These are phyloP conservation scores for Volucella bombylans DNA, from an alignment of 2,888 invertebrate species.

Conservation along the genomic window DNA sequence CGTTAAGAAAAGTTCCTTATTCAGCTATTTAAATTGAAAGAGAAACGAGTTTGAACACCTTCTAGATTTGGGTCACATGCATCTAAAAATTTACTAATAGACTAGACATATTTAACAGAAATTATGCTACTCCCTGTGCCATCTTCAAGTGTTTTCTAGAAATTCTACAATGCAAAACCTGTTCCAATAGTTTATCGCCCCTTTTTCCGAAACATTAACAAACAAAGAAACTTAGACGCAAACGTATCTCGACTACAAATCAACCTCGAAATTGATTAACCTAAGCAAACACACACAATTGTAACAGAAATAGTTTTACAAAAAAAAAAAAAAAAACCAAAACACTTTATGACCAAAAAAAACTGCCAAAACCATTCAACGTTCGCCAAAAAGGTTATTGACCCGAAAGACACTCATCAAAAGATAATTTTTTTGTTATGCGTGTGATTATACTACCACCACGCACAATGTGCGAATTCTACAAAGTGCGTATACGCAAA, in stretches of 20 bases:
- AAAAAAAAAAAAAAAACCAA: conserved; percentile 36
- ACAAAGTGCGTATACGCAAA: conserved; percentile 6
- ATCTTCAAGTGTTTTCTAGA: neutral
- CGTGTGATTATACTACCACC: conserved; percentile 10
- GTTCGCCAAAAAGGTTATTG: conserved; percentile 67
- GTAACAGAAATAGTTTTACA: conserved; percentile 4
- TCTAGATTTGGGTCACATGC: too few species aligned
- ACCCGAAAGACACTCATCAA: conserved; percentile 38
- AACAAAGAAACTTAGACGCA: conserved; percentile 30
- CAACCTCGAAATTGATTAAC: conserved; percentile 22
- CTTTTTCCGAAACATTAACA: conserved; percentile 17
- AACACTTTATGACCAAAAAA: conserved; percentile 20
- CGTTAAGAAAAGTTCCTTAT: too few species aligned
- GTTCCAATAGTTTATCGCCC: conserved; percentile 13
- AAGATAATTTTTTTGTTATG: conserved; percentile 31
- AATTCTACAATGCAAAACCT: neutral
- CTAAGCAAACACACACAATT: conserved; percentile 35
- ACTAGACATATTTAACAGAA: too few species aligned
- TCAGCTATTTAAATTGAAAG: too few species aligned
- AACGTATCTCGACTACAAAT: conserved; percentile 20
- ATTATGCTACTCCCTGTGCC: too few species aligned
- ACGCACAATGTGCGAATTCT: conserved; percentile 57
- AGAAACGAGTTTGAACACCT: too few species aligned
- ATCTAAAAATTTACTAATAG: too few species aligned
- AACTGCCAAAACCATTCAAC: conserved; percentile 15